Evolutionary conservation across 2,888 invertebrate genomes (phyloP), one percentile per base, ranked within the genome.

Genomic region (Liodrosophila aerea): DNA sequence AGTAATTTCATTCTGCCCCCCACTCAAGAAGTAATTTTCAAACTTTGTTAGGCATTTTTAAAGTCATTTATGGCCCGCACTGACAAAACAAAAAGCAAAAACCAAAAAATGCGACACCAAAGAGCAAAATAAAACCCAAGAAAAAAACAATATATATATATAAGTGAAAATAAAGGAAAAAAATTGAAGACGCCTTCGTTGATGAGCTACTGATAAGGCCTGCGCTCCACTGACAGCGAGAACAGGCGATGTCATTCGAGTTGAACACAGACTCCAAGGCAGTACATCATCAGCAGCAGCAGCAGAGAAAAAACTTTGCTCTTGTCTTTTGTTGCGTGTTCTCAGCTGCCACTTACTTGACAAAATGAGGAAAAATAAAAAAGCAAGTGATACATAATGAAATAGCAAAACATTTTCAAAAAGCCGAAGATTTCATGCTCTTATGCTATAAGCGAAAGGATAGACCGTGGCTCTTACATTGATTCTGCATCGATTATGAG

Each of bases 1-100:
- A 66, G 74, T 82, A 83, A 82, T 85, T 85, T 76, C 69, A 73
- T 80, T 80, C 40, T 54, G 60, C 64, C 58, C 54, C 59, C 63
- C 64, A 80, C 80, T 76, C 65, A 67, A 68, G 73, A 82, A 78
- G 76, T 82, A 85, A 82, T 82, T 85, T 85, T 59, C 73, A 85
- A 82, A 81, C 84, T 82, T 82, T 85, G 66, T 73, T 84, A 84
- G 67, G 70, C 69, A 76, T 85, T 85, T 72, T 80, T 80, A 85
- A 80, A 80, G 85, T 80, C 85, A 77, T 80, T 80, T 85, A 74
- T 76, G 76, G 68, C 39, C 13, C 13, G 37, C 44, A 47, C n/a
- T n/a, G 27, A 33, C 59, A 64, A 58, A 27, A 63, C 51, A 44
- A 39, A 16, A 50, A 47, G 31, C 39, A 46, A 44, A 30, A 40